A percentile compares a stretch with the other conserved stretches of the same genome.
Conservation (phyloP, 2,888 invertebrate genomes). For the Melanchra persicariae region DNA sequence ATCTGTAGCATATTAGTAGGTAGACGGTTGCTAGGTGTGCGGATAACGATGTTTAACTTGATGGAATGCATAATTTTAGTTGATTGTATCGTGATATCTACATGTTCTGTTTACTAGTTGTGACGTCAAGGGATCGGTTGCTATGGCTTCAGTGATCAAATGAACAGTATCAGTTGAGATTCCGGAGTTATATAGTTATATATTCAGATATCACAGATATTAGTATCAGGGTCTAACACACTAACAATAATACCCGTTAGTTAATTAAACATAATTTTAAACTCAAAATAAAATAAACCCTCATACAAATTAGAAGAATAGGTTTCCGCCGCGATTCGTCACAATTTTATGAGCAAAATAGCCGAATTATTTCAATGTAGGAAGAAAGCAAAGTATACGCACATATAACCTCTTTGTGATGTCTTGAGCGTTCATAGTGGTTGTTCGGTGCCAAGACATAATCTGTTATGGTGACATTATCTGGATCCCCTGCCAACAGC, state of each 20-base stretch:
- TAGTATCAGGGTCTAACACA: too few species aligned
- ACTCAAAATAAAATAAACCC: not conserved
- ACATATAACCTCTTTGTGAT: constrained; percentile 81
- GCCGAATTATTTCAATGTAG: constrained; percentile 53
- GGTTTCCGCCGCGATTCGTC: constrained; percentile 26
- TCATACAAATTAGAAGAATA: not conserved
- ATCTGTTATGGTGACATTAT: constrained; percentile 90
- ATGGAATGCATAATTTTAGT: constrained; percentile 63
- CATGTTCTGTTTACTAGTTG: constrained; percentile 46
- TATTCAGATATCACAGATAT: too few species aligned
- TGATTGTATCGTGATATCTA: constrained; percentile 61
- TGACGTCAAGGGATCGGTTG: constrained; percentile 25
- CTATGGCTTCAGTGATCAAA: not conserved
- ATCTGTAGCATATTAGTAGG: constrained; percentile 49
- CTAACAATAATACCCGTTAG: not conserved
- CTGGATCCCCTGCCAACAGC: constrained; percentile 85
- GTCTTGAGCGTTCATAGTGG: constrained; percentile 78
- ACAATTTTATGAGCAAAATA: constrained; percentile 43
- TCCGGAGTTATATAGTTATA: too few species aligned
- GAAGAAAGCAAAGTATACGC: constrained; percentile 70
- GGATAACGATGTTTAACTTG: constrained; percentile 62
- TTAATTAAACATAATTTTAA: not conserved
- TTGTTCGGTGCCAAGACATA: constrained; percentile 87
- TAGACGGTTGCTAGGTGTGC: constrained; percentile 35
- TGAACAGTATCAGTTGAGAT: not conserved